These are phyloP conservation scores for Zaprionus nigranus DNA, from an alignment of 1,140 invertebrate genomes.

Conservation along the genomic window DNA sequence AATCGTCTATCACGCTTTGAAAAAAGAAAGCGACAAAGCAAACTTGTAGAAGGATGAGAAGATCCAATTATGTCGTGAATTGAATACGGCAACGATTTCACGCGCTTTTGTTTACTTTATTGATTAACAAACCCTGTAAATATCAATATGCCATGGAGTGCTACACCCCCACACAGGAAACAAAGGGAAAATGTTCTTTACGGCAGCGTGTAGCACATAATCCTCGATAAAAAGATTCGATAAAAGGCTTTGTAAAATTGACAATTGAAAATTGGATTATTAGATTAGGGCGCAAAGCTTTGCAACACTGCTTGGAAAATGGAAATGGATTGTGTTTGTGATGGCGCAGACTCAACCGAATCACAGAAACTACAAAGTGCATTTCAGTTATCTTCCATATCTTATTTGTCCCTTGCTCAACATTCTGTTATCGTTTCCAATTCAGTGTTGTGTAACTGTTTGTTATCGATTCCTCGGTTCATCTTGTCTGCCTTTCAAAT, in stretches of 20 bases:
- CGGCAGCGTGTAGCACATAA: constrained; percentile 40
- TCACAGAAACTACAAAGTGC: neutral
- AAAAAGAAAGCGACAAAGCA: neutral
- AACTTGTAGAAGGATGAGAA: neutral
- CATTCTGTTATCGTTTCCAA: neutral
- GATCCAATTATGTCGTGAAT: neutral
- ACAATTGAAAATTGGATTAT: constrained; percentile 76
- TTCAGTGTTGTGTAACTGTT: constrained; percentile 43
- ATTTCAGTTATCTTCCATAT: neutral
- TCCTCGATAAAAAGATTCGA: constrained; percentile 64
- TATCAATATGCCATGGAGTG: constrained; percentile 32
- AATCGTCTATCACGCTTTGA: neutral
- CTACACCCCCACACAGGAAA: neutral
- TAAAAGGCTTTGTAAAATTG: constrained; percentile 75
- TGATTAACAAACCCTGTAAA: constrained; percentile 63
- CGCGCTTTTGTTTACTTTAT: constrained; percentile 47
- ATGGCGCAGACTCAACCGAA: neutral
- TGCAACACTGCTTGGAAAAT: neutral
- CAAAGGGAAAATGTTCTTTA: constrained; percentile 42
- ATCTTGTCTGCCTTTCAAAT: neutral
- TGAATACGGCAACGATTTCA: neutral
- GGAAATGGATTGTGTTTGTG: neutral
- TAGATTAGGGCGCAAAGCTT: constrained; percentile 29
- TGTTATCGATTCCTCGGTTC: neutral
- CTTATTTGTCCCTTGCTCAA: neutral